phyloP scores from a whole-genome alignment of 2,888 invertebrate species.

The Thereva unica region DNA sequence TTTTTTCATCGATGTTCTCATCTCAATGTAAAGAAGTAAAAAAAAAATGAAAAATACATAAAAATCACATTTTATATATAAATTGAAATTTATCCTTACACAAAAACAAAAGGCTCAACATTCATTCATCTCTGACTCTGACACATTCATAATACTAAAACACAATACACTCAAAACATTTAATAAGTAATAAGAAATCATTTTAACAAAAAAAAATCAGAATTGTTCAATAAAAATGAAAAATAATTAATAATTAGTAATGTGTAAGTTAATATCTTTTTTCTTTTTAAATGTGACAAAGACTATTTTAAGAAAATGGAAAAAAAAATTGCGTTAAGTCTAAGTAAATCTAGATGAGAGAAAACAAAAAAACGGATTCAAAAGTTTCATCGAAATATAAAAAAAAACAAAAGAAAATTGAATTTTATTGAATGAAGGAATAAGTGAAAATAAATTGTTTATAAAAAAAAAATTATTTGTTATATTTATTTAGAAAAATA shows the following conservation, averaged over 20 bases:
- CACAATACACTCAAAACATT: conserved; percentile 1
- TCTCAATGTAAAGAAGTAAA: too few species aligned
- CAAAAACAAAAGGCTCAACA: not conserved
- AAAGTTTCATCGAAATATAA: conserved; percentile 24
- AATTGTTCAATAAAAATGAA: conserved; percentile 22
- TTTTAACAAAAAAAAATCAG: conserved; percentile 13
- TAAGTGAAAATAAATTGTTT: conserved; percentile 30
- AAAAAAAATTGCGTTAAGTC: conserved; percentile 10
- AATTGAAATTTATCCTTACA: too few species aligned
- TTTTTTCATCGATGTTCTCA: too few species aligned
- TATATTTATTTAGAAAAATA: not conserved
- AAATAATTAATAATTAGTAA: not conserved
- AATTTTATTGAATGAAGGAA: conserved; percentile 23
- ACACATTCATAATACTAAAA: not conserved
- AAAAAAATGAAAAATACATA: too few species aligned
- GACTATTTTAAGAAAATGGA: conserved; percentile 30
- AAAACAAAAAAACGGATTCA: conserved; percentile 5
- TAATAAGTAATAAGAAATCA: not conserved
- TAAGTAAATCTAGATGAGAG: not conserved
- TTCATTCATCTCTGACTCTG: conserved; percentile 2
- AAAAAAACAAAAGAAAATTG: not conserved
- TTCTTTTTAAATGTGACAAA: conserved; percentile 27
- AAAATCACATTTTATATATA: too few species aligned
- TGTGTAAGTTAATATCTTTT: not conserved
- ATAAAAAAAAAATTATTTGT: conserved; percentile 18